Evolutionary conservation across 64 coral and sea anemone species (phyloP).

Genomic region (Actinia equina): DNA sequence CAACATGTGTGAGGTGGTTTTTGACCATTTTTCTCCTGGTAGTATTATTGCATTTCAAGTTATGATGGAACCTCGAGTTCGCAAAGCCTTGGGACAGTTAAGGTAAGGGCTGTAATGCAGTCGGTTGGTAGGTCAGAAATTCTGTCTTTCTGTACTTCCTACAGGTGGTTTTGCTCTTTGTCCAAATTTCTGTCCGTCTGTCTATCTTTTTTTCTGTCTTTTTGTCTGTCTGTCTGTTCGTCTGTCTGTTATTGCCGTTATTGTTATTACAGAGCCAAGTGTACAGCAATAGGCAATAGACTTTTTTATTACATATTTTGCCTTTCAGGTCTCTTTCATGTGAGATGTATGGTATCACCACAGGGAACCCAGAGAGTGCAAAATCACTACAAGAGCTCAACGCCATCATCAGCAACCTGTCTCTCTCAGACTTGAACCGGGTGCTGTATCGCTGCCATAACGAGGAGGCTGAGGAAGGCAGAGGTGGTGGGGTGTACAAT

Average conservation of each 20-base stretch:
- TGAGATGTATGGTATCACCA: conserved; percentile 56
- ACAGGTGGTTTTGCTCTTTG: too few species aligned
- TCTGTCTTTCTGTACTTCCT: too few species aligned
- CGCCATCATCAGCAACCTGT: conserved; percentile 62
- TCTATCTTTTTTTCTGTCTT: too few species aligned
- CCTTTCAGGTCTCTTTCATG: conserved; percentile 58
- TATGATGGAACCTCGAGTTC: conserved; percentile 74
- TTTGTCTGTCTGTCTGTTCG: too few species aligned
- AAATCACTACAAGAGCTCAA: conserved; percentile 55
- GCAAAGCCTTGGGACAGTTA: conserved; percentile 64
- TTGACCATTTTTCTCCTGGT: conserved; percentile 87
- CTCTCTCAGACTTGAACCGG: conserved; percentile 81
- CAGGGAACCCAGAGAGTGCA: conserved; percentile 34
- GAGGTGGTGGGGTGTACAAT: conserved; percentile 82
- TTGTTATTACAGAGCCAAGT: too few species aligned
- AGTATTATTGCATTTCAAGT: conserved; percentile 94
- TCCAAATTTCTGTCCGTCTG: too few species aligned
- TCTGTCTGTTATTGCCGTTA: too few species aligned
- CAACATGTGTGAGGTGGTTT: conserved; percentile 84
- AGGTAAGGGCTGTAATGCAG: conserved; percentile 30
- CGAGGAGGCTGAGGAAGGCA: conserved; percentile 87
- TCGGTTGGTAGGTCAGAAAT: too few species aligned
- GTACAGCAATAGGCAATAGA: too few species aligned
- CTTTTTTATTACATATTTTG: background rate
- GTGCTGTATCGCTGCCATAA: conserved; percentile 87